Evolutionary conservation across 2,113 vertebrate species (phyloP).

Genomic region (Lophochroa leadbeateri): DNA sequence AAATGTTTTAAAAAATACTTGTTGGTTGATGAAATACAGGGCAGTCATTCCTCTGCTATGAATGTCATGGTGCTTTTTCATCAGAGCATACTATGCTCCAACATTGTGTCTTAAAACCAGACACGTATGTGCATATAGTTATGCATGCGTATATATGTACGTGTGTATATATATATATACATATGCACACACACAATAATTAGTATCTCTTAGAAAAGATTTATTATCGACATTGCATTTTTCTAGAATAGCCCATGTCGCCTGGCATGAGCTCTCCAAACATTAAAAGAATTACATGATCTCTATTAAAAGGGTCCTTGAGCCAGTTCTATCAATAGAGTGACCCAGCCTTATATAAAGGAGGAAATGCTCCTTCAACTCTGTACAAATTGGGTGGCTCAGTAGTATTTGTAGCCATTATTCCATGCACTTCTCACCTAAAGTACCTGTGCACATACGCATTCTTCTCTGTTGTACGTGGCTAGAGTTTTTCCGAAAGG

Average conservation of each 20-base stretch:
- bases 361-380: not conserved
- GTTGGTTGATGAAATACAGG: not conserved
- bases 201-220: not conserved
- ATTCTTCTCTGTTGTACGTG: not conserved
- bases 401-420: not conserved
- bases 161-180: not conserved
- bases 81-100: not conserved
- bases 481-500: not conserved
- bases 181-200: not conserved
- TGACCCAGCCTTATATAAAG: not conserved
- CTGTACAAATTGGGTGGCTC: not conserved
- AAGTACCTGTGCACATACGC: rapidly evolving
- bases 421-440: not conserved
- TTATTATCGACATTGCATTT: not conserved
- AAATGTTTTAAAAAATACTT: slow-evolving; percentile 8
- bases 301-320: not conserved
- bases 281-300: not conserved
- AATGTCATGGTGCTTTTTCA: not conserved
- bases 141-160: not conserved
- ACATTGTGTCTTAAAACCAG: not conserved
- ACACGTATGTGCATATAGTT: not conserved
- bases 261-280: not conserved
- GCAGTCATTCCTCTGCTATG: not conserved
- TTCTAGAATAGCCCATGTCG: not conserved
- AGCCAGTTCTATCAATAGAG: not conserved